Evolutionary conservation across 1,140 invertebrate genomes (phyloP), one percentile per base, ranked within the genome.

Genomic region (Cotesia chilonis): DNA sequence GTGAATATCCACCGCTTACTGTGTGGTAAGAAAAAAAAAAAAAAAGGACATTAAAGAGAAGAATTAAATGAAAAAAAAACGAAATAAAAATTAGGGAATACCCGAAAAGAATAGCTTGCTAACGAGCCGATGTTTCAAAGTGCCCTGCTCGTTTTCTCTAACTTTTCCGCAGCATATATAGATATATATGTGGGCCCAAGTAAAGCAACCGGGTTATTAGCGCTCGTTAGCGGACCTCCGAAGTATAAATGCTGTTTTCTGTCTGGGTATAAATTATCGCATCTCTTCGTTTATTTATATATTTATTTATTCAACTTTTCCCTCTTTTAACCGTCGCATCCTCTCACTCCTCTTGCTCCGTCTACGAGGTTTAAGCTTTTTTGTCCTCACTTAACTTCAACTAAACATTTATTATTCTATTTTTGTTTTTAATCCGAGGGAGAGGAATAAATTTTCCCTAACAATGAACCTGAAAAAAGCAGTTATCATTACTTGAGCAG

Each of bases 101-200:
- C 38, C 57, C 52, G 55, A 72, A 71, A 71, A 65, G 70, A 72
- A 72, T 72, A 67, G 70, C 35, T 37, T 55, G 57, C 71, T 72
- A 72, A 72, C 65, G 71, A 72, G 71, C 71, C 71, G 65, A 72
- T 72, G 71, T 54, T 72, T 72, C 71, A 72, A 72, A 72, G 65
- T 72, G 65, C 65, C 55, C 55, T 20, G 64, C 41, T 72, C 71
- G 28, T 63, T 67, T 67, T 51, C 51, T 59, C 35, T 14, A 37
- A 37, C 36, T 38, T 60, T 60, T 41, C 55, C 10, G 14, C 47
- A n/a, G 57, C 28, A 17, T 36, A 59, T 59, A 59, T 59, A 47
- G 5, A 47, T 41, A 41, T 41, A 41, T 41, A 41, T n/a, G 54
- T 4, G 35, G n/a, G n/a, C 52, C 35, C 52, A 41, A 9, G 54